phyloP scores from a whole-genome alignment of 2,888 invertebrate genomes.

The Apotomis turbidana region DNA sequence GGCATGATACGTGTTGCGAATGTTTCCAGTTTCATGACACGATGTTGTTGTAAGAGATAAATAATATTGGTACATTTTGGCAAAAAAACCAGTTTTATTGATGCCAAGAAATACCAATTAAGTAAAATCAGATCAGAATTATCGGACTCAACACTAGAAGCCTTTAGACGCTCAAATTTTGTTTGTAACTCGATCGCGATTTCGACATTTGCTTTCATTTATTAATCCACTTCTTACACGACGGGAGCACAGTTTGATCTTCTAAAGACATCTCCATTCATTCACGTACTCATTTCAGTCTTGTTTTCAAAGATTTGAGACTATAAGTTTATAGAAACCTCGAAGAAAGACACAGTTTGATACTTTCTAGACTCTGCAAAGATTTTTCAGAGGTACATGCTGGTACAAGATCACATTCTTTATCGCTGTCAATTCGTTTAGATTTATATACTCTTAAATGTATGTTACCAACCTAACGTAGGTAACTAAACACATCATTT shows the following conservation, averaged over 20 bases:
- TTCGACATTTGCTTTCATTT: neutral
- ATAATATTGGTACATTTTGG: neutral
- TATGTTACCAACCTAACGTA: too few relatives aligned
- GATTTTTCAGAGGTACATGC: too few relatives aligned
- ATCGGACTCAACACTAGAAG: neutral
- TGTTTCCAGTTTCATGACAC: neutral
- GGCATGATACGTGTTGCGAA: conserved; percentile 1
- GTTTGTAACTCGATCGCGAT: neutral
- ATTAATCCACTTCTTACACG: neutral
- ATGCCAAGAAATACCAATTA: neutral
- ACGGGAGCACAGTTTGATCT: neutral
- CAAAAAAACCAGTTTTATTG: neutral
- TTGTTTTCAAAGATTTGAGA: neutral
- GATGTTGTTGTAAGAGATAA: neutral
- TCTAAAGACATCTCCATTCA: conserved; percentile 3
- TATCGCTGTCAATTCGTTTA: too few relatives aligned
- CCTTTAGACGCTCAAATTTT: conserved; percentile 10
- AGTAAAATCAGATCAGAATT: conserved; percentile 1
- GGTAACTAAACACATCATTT: too few relatives aligned
- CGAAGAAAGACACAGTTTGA: conserved; percentile 1
- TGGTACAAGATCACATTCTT: too few relatives aligned
- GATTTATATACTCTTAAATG: too few relatives aligned
- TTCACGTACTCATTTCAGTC: too few relatives aligned
- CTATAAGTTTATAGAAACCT: neutral
- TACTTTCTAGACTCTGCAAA: too few relatives aligned